phyloP scores from a whole-genome alignment of 1,140 invertebrate genomes.

The Brachionus angularis region DNA sequence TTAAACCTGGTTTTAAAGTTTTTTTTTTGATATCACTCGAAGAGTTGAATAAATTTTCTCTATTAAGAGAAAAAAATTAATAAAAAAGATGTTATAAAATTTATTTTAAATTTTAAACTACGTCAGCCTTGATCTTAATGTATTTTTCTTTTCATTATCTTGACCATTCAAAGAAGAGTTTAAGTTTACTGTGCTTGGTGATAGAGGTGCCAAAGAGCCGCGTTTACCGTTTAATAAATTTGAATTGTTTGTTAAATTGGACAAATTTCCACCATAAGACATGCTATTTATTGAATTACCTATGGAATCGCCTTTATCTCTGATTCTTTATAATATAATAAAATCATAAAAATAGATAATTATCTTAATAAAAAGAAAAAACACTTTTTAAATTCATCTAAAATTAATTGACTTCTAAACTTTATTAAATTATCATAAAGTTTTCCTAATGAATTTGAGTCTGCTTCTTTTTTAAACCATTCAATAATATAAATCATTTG shows the following conservation, averaged over 20 bases:
- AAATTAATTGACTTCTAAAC: slow-evolving; percentile 6
- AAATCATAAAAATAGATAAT: background rate
- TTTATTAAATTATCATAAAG: slow-evolving; percentile 31
- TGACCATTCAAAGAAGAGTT: background rate
- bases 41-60: slow-evolving; percentile 28
- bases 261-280: background rate
- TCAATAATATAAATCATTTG: slow-evolving; percentile 29
- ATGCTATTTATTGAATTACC: background rate
- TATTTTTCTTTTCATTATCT: background rate
- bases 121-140: slow-evolving; percentile 20
- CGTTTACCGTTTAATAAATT: too few relatives aligned
- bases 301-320: background rate
- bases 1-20: background rate
- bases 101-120: background rate
- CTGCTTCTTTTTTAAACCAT: slow-evolving; percentile 35
- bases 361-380: background rate
- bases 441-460: slow-evolving; percentile 8
- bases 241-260: background rate
- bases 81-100: background rate
- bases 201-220: slow-evolving; percentile 2
- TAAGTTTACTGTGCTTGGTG: background rate
- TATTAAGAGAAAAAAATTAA: background rate
- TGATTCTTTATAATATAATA: background rate
- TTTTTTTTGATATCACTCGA: background rate
- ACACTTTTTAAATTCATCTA: slow-evolving; percentile 19